phyloP scores from a whole-genome alignment of 1,140 invertebrate genomes.

The Pogonomyrmex californicus region DNA sequence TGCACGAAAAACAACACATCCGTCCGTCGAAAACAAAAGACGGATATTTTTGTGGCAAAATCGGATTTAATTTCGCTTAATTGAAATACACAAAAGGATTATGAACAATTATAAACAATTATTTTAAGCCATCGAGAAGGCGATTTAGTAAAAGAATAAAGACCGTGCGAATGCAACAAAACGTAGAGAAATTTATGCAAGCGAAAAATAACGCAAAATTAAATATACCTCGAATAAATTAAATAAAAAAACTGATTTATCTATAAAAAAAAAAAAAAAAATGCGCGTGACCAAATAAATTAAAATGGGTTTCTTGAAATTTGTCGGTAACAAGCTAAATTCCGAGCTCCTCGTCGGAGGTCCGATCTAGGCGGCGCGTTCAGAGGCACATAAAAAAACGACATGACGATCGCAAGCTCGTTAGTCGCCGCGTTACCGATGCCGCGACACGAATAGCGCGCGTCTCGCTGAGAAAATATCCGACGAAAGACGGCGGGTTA shows the following conservation, averaged over 20 bases:
- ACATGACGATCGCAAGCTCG: constrained; percentile 61
- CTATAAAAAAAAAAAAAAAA: neutral
- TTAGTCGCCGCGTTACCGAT: constrained; percentile 63
- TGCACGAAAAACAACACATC: constrained; percentile 57
- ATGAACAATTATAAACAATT: neutral
- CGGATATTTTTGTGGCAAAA: constrained; percentile 61
- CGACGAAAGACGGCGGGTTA: constrained; percentile 63
- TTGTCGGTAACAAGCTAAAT: neutral
- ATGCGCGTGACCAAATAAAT: constrained; percentile 17
- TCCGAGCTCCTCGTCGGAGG: constrained; percentile 24
- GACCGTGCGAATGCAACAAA: neutral
- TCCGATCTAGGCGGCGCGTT: constrained; percentile 35
- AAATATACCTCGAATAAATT: neutral
- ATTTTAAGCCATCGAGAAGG: neutral
- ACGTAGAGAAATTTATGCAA: neutral
- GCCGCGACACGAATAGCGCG: constrained; percentile 58
- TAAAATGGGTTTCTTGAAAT: constrained; percentile 5
- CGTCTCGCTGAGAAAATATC: constrained; percentile 40
- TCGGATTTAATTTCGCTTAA: constrained; percentile 53
- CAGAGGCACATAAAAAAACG: constrained; percentile 37
- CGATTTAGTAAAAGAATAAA: neutral
- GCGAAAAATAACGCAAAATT: neutral
- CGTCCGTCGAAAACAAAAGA: neutral
- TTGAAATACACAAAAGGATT: neutral
- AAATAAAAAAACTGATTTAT: neutral